A percentile compares a stretch with the other conserved stretches of the same genome.
Conservation (phyloP, 2,113 vertebrate species). For the Nansenia antarctica region DNA sequence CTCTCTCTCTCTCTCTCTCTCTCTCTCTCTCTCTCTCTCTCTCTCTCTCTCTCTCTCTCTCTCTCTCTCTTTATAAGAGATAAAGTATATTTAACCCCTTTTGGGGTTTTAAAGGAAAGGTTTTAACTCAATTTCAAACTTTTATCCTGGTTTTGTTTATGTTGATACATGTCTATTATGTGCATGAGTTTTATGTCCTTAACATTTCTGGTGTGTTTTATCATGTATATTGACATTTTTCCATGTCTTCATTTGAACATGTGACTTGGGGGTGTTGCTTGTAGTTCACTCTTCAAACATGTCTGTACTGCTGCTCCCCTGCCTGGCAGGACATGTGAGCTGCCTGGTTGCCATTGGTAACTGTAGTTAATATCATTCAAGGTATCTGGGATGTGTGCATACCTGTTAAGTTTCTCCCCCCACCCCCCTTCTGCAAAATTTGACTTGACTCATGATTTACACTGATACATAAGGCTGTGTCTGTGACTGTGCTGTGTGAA, state of each 20-base stretch:
- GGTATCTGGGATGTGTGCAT: conserved; percentile 23
- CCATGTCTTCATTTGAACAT: too few relatives aligned
- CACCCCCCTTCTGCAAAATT: conserved; percentile 1
- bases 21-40: conserved; percentile 71
- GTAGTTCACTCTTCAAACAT: background rate
- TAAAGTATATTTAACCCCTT: conserved; percentile 55
- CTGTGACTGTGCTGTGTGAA: conserved; percentile 37
- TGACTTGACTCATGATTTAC: conserved; percentile 20
- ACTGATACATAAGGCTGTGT: conserved; percentile 32
- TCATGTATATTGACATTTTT: background rate
- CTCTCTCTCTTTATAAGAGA: conserved; percentile 76
- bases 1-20: conserved; percentile 62
- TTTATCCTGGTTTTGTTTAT: conserved; percentile 31
- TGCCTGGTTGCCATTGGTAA: conserved; percentile 8
- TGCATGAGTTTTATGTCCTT: conserved; percentile 25
- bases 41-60: conserved; percentile 51
- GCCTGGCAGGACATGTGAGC: conserved; percentile 25
- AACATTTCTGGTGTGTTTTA: conserved; percentile 12
- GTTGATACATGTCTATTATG: conserved; percentile 12
- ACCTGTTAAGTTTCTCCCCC: conserved; percentile 28
- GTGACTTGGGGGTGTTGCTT: background rate
- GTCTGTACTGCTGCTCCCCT: conserved; percentile 15
- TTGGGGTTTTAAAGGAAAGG: conserved; percentile 48
- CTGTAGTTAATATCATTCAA: background rate
- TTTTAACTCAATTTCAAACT: conserved; percentile 44